These are phyloP conservation scores for Calidris pygmaea DNA, from an alignment of 2,113 vertebrate genomes.

Conservation along the genomic window DNA sequence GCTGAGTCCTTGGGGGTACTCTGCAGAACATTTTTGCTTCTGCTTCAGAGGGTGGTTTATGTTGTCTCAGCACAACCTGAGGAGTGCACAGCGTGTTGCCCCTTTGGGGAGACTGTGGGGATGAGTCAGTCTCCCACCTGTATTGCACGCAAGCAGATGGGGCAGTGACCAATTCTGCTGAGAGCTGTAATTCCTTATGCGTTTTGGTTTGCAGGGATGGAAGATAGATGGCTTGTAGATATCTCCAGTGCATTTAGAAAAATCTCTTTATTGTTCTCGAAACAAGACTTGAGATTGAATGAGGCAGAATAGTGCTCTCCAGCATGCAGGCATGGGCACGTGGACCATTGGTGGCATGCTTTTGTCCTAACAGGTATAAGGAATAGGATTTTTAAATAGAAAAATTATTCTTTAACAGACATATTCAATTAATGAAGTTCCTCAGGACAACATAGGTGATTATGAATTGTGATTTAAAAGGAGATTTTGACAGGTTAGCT, in stretches of 20 bases:
- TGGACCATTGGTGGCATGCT: background rate
- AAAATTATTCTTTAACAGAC: background rate
- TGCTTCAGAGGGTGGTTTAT: background rate
- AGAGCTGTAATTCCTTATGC: background rate
- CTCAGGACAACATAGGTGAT: background rate
- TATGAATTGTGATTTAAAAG: background rate
- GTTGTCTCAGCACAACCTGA: background rate
- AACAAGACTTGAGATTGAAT: background rate
- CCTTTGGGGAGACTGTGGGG: background rate
- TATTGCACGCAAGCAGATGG: background rate
- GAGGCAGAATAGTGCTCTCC: background rate
- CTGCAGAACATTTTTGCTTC: background rate
- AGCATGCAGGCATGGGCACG: background rate
- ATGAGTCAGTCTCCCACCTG: background rate
- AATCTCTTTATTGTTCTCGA: background rate
- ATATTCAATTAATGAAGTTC: background rate
- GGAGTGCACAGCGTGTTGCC: background rate
- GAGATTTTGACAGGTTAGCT: background rate
- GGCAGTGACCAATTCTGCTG: background rate
- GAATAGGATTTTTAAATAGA: background rate
- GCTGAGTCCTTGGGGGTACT: background rate
- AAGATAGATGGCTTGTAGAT: background rate
- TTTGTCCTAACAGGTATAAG: background rate
- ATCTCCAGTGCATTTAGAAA: background rate
- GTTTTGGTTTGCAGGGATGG: background rate